These are phyloP conservation scores for Mnemiopsis leidyi DNA, from an alignment of 37 sponge, comb jelly and placozoan species.

Conservation along the genomic window DNA sequence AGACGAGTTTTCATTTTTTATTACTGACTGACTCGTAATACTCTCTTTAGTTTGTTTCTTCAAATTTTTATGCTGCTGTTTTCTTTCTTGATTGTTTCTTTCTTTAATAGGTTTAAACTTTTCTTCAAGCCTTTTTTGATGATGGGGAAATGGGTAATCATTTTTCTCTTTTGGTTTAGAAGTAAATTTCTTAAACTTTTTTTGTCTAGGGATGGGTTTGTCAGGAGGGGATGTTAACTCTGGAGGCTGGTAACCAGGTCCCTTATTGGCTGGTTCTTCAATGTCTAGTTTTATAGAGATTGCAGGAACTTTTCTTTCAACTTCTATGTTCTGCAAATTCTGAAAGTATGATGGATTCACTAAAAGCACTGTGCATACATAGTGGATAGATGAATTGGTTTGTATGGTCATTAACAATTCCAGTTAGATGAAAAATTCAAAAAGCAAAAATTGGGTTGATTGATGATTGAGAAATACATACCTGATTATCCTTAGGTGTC, in stretches of 20 bases:
- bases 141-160: conserved; percentile 21
- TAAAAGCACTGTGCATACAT: background rate
- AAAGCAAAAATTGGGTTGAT: background rate
- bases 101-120: background rate
- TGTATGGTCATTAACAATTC: background rate
- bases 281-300: conserved; percentile 8
- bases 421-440: background rate
- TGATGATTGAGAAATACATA: background rate
- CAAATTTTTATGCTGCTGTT: background rate
- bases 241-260: conserved; percentile 37
- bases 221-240: background rate
- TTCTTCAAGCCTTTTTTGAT: conserved; percentile 2
- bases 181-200: conserved; percentile 14
- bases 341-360: background rate
- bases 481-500: conserved; percentile 41
- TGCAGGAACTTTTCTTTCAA: conserved; percentile 33
- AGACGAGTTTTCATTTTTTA: no score
- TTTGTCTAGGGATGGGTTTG: conserved; percentile 23
- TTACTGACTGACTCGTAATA: no score
- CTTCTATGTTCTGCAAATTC: conserved; percentile 50
- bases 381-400: no score
- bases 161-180: conserved; percentile 28
- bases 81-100: background rate
- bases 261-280: conserved; percentile 4
- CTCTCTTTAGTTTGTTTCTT: background rate